A percentile compares a stretch with the other conserved stretches of the same genome.
phyloP scores from a whole-genome alignment of 1,140 invertebrate species.

The Neodiprion virginianus region DNA sequence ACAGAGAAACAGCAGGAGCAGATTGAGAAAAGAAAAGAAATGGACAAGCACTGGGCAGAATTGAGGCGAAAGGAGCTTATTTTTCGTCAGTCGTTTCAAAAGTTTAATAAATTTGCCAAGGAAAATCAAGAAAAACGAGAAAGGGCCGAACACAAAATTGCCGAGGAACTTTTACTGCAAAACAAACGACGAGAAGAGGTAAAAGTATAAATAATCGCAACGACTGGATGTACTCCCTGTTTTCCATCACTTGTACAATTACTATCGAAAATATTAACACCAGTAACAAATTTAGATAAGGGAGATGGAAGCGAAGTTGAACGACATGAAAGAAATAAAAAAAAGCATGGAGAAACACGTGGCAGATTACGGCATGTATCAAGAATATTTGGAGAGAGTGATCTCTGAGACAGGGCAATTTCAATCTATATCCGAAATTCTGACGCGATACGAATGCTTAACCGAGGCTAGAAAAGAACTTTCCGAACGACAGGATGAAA shows the following conservation, averaged over 20 bases:
- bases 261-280: background rate
- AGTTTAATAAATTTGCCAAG: slow-evolving; percentile 66
- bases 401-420: slow-evolving; percentile 63
- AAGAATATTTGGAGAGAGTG: slow-evolving; percentile 65
- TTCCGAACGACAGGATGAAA: slow-evolving; percentile 43
- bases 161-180: slow-evolving; percentile 57
- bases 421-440: slow-evolving; percentile 63
- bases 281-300: slow-evolving; percentile 8
- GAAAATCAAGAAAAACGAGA: slow-evolving; percentile 67
- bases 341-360: slow-evolving; percentile 63
- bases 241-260: background rate
- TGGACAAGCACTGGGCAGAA: slow-evolving; percentile 63
- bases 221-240: background rate
- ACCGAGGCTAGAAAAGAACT: slow-evolving; percentile 45
- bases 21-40: slow-evolving; percentile 43
- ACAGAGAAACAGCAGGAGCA: slow-evolving; percentile 55
- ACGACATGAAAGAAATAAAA: slow-evolving; percentile 57
- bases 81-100: slow-evolving; percentile 64
- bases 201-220: slow-evolving; percentile 14
- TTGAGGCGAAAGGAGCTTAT: slow-evolving; percentile 58
- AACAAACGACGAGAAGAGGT: slow-evolving; percentile 39
- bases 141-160: slow-evolving; percentile 62
- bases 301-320: slow-evolving; percentile 48
- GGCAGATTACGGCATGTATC: slow-evolving; percentile 63
- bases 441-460: slow-evolving; percentile 67